Evolutionary conservation across 2,888 invertebrate species (phyloP).

Genomic region (Drosophila anomelani): DNA sequence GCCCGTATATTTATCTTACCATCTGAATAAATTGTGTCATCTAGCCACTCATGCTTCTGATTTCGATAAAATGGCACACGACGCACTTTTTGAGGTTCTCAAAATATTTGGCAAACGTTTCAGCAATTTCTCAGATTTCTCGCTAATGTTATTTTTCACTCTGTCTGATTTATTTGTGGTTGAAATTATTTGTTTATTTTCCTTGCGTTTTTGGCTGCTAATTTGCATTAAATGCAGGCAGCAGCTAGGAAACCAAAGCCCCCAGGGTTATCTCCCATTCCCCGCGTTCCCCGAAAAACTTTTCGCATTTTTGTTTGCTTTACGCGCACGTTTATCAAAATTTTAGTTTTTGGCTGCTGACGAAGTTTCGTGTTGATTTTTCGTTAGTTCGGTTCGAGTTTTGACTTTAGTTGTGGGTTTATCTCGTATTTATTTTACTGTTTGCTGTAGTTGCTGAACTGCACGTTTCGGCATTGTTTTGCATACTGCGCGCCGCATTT

Average conservation of each 20-base stretch:
- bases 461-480: conserved; percentile 82
- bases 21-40: conserved; percentile 28
- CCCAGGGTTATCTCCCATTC: not conserved
- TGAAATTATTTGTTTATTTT: conserved; percentile 75
- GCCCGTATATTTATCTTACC: conserved; percentile 37
- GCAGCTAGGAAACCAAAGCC: conserved; percentile 16
- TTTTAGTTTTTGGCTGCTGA: conserved; percentile 32
- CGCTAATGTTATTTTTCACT: conserved; percentile 70
- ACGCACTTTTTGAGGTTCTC: conserved; percentile 62
- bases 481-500: conserved; percentile 77
- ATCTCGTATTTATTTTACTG: not conserved
- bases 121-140: conserved; percentile 48
- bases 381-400: conserved; percentile 4
- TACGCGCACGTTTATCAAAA: conserved; percentile 41
- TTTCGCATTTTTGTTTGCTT: conserved; percentile 23
- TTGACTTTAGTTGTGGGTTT: conserved; percentile 9
- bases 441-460: conserved; percentile 50
- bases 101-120: conserved; percentile 71
- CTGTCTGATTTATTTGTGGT: conserved; percentile 55
- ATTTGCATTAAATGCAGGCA: conserved; percentile 64
- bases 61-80: conserved; percentile 36
- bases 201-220: conserved; percentile 60
- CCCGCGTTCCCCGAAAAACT: not conserved
- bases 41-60: conserved; percentile 29
- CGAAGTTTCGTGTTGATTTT: conserved; percentile 30